Percentiles rank a stretch among this genome's conserved stretches.
Conservation (phyloP, 2,797 vertebrate genomes). For the Fistularia commersonii region DNA sequence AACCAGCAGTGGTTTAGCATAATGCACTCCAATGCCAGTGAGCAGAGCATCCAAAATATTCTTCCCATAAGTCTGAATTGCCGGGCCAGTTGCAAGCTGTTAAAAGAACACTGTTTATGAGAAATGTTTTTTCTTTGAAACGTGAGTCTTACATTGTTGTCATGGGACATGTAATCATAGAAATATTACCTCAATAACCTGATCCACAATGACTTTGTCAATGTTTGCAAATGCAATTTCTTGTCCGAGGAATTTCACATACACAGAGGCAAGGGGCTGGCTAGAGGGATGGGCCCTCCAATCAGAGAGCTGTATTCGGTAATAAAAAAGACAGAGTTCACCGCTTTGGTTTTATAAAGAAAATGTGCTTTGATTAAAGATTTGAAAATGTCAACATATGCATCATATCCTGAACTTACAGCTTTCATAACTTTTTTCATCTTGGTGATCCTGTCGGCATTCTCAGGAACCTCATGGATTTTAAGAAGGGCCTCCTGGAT, state of each 20-base stretch:
- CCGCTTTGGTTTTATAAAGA: background rate
- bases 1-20: constrained; percentile 69
- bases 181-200: constrained; percentile 67
- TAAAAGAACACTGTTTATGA: background rate
- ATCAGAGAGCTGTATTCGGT: constrained; percentile 66
- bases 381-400: background rate
- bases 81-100: constrained; percentile 60
- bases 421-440: constrained; percentile 73
- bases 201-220: constrained; percentile 72
- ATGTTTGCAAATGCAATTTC: constrained; percentile 74
- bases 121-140: constrained; percentile 1
- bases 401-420: constrained; percentile 53
- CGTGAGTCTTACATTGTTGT: too few species aligned
- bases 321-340: constrained; percentile 2
- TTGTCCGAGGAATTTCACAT: constrained; percentile 80
- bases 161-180: background rate
- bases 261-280: constrained; percentile 66
- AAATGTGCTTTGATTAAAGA: background rate
- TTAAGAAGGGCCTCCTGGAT: constrained; percentile 75
- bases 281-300: constrained; percentile 74
- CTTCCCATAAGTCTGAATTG: constrained; percentile 37
- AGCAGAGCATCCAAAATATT: constrained; percentile 52
- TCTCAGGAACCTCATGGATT: constrained; percentile 27
- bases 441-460: constrained; percentile 57
- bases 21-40: constrained; percentile 55